phyloP scores from a whole-genome alignment of 2,888 invertebrate genomes.

The Polymixis flavicincta region DNA sequence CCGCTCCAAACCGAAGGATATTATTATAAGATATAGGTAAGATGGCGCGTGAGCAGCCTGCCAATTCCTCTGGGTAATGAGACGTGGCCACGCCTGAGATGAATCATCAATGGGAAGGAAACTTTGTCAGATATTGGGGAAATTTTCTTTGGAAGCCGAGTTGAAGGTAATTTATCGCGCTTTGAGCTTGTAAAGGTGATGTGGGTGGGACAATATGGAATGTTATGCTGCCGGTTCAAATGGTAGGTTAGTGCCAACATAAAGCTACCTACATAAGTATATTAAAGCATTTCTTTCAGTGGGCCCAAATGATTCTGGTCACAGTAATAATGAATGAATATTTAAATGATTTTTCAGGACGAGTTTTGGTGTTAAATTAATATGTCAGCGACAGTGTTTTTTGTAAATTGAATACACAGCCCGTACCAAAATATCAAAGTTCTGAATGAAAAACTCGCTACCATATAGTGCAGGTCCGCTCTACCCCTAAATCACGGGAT shows the following conservation, averaged over 20 bases:
- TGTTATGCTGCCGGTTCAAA: background rate
- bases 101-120: constrained; percentile 53
- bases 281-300: background rate
- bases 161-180: constrained; percentile 16
- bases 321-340: background rate
- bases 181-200: background rate
- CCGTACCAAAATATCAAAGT: constrained; percentile 6
- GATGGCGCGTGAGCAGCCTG: constrained; percentile 44
- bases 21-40: constrained; percentile 43
- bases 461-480: constrained; percentile 29
- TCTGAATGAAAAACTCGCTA: background rate
- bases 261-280: background rate
- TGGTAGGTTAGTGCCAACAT: background rate
- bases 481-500: constrained; percentile 56
- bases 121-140: constrained; percentile 29
- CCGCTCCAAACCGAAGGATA: constrained; percentile 1
- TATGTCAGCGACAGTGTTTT: background rate
- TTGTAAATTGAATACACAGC: background rate
- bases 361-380: background rate
- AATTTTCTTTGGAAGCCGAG: constrained; percentile 3
- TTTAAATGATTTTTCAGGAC: background rate
- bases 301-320: background rate
- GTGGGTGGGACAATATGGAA: background rate
- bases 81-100: constrained; percentile 48
- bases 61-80: constrained; percentile 51